Conservation (phyloP, 2,888 invertebrate species). For the Patella depressa region DNA sequence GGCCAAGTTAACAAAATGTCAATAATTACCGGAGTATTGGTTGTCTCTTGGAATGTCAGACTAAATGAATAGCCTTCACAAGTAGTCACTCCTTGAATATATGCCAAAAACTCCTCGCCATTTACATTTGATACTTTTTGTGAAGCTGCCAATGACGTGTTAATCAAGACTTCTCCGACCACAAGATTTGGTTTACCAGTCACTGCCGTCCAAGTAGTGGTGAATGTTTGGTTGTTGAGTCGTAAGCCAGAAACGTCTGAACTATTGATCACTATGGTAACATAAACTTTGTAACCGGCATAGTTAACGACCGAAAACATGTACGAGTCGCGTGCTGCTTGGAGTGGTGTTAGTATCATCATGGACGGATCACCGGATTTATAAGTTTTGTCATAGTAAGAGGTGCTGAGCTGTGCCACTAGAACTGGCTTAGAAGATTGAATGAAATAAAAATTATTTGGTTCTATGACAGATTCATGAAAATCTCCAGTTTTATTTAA, state of each 20-base stretch:
- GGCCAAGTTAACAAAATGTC: no score
- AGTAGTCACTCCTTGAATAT: background rate
- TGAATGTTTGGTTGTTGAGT: background rate
- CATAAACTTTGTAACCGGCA: background rate
- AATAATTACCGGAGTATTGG: background rate
- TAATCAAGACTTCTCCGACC: background rate
- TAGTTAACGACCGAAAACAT: background rate
- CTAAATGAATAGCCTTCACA: background rate
- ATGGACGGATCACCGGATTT: slow-evolving; percentile 17
- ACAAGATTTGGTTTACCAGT: background rate
- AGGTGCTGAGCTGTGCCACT: slow-evolving; percentile 14
- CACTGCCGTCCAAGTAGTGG: background rate
- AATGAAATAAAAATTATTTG: slow-evolving; percentile 1
- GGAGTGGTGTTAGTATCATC: slow-evolving; percentile 10
- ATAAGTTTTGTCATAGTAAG: background rate
- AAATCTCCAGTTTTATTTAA: slow-evolving; percentile 20
- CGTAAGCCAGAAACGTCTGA: background rate
- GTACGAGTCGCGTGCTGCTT: slow-evolving; percentile 14
- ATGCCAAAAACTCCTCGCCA: background rate
- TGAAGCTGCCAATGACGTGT: background rate
- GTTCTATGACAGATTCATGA: slow-evolving; percentile 6
- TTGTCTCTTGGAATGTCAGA: background rate
- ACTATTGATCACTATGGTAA: background rate
- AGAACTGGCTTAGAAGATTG: slow-evolving; percentile 19
- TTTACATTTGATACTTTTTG: background rate